These are phyloP conservation scores for Ophioderma brevispina DNA, from an alignment of 35 echinoderm and acorn worm species.

Conservation along the genomic window DNA sequence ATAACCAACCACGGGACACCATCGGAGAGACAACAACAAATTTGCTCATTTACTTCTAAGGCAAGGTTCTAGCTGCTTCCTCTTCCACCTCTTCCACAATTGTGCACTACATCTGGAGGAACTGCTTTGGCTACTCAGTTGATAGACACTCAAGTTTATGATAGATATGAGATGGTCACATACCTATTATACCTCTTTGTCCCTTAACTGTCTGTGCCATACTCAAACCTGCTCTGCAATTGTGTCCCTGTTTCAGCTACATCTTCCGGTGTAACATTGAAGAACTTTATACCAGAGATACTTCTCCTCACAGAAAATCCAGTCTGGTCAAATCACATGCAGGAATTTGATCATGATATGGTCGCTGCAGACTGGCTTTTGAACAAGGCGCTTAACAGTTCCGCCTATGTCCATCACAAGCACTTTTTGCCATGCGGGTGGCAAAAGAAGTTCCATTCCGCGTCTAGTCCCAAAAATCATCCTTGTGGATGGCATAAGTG, in stretches of 20 bases:
- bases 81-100: background rate
- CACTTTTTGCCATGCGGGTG: constrained; percentile 42
- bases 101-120: background rate
- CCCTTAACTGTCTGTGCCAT: constrained; percentile 36
- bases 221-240: constrained; percentile 11
- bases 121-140: constrained; percentile 11
- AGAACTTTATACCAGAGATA: constrained; percentile 14
- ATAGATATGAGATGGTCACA: constrained; percentile 24
- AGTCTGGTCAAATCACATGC: background rate
- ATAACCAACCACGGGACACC: constrained; percentile 34
- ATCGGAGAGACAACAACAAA: constrained; percentile 39
- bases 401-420: constrained; percentile 62
- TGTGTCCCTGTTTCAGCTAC: background rate
- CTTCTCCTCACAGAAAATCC: background rate
- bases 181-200: constrained; percentile 27
- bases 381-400: constrained; percentile 46
- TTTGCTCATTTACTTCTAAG: constrained; percentile 37
- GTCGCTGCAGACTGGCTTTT: constrained; percentile 23
- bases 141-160: constrained; percentile 29
- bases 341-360: background rate
- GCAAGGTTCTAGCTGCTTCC: constrained; percentile 3
- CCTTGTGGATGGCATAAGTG: constrained; percentile 17
- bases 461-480: background rate
- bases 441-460: constrained; percentile 57
- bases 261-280: constrained; percentile 18